Base-by-base conservation (phyloP, 2,113 vertebrate genomes). In the Gadus chalcogrammus region DNA sequence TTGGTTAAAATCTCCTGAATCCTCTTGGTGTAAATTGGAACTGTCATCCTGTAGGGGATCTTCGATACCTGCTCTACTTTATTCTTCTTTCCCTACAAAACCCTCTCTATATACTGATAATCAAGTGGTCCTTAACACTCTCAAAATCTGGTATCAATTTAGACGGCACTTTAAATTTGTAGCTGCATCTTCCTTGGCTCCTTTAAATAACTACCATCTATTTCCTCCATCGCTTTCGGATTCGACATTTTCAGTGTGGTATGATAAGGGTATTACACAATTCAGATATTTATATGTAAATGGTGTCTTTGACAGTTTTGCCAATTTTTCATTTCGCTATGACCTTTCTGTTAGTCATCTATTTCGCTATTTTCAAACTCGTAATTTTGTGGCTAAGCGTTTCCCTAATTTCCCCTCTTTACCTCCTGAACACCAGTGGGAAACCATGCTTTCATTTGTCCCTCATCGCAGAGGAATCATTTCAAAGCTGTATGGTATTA, bases 131-230 rank as follows among this genome's bases (percentile, higher is more conserved):
- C 20, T 71, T 42, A 59, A 61, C 58, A 61, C 74, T 58, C 17
- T 75, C 11, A 75, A 70, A 61, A 75, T 70, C 11, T 75, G 55
- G n/a, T 69, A 17, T 42, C 53, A 75, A 42, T 75, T 75, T 65
- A 31, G 56, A 7, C 12, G 59, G 3, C 61, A 70, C 38, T 75
- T 68, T 55, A 59, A 61, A 38, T 74, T 68, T 35, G 3, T 60
- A 28, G 55, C 48, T 53, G 65, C 65, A 18, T 68, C 60, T n/a
- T 9, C 62, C 24, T 35, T 58, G 42, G 42, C 22, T 72, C 70
- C 64, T 59, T 55, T 66, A 38, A n/a, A 12, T 64, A 68, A 58
- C 15, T 68, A 68, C 17, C 66, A 67, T 35, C n/a, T 69, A 15
- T 61, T 69, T 61, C 28, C 59, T 38, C 68, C 68, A 16, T 67